Conservation (phyloP, 2,888 invertebrate genomes). For the Hydriomena furcata region DNA sequence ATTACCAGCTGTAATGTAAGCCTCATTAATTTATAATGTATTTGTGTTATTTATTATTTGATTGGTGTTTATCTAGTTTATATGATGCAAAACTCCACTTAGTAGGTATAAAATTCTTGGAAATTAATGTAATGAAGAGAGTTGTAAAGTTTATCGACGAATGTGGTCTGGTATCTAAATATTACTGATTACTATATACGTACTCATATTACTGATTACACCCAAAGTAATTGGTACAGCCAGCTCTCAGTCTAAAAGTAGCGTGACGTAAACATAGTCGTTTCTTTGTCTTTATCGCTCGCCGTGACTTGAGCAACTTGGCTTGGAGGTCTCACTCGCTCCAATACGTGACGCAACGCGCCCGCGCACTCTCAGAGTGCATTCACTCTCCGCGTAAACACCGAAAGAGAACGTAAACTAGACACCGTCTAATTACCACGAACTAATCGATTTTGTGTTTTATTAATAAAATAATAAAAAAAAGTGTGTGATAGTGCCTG, state of each 20-base stretch:
- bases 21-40: too few species aligned
- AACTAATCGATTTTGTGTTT: neutral
- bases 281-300: constrained; percentile 47
- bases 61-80: too few species aligned
- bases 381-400: constrained; percentile 72
- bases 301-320: constrained; percentile 26
- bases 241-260: constrained; percentile 14
- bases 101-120: too few species aligned
- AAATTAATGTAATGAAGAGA: too few species aligned
- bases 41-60: too few species aligned
- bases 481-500: constrained; percentile 32
- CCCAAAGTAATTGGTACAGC: neutral
- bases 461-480: neutral
- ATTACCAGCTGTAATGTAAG: too few species aligned
- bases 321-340: constrained; percentile 47
- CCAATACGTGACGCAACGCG: constrained; percentile 55
- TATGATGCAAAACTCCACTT: too few species aligned
- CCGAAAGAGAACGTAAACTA: constrained; percentile 55
- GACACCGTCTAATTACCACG: neutral
- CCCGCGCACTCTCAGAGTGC: constrained; percentile 59
- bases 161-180: too few species aligned
- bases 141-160: too few species aligned
- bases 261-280: constrained; percentile 37
- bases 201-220: too few species aligned
- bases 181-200: too few species aligned